These are phyloP conservation scores for Diphyllodes magnificus DNA, from an alignment of 2,113 vertebrate genomes.

Conservation along the genomic window DNA sequence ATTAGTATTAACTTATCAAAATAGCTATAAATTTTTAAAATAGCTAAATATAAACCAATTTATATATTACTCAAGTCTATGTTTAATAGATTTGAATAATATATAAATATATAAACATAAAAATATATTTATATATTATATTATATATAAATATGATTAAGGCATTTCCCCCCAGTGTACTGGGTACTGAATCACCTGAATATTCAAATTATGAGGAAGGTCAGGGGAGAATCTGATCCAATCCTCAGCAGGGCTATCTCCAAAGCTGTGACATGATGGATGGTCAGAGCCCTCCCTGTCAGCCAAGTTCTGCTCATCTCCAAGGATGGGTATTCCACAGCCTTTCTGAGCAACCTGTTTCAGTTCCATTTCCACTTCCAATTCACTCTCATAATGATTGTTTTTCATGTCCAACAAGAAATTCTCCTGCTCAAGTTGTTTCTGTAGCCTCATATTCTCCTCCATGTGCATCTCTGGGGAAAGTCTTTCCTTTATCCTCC, in stretches of 20 bases:
- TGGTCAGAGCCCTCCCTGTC: neutral
- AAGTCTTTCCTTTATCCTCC: neutral
- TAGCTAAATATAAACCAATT: neutral
- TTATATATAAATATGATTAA: neutral
- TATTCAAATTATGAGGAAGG: neutral
- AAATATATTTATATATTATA: neutral
- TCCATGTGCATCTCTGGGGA: neutral
- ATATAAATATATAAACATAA: neutral
- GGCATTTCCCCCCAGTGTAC: neutral
- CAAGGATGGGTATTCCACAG: neutral
- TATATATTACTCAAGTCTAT: neutral
- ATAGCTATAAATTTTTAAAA: neutral
- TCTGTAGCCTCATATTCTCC: neutral
- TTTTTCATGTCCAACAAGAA: neutral
- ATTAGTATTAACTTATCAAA: neutral
- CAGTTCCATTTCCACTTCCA: neutral
- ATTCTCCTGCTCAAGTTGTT: neutral
- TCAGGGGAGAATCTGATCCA: neutral
- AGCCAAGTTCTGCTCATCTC: neutral
- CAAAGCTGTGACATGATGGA: neutral
- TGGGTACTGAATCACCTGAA: neutral
- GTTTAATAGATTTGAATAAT: neutral
- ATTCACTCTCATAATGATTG: neutral
- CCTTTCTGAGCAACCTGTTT: neutral
- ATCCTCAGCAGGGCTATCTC: neutral